Evolutionary conservation across 2,797 vertebrate genomes (phyloP), one percentile per base, ranked within the genome.

Genomic region (Labeo calbasu): DNA sequence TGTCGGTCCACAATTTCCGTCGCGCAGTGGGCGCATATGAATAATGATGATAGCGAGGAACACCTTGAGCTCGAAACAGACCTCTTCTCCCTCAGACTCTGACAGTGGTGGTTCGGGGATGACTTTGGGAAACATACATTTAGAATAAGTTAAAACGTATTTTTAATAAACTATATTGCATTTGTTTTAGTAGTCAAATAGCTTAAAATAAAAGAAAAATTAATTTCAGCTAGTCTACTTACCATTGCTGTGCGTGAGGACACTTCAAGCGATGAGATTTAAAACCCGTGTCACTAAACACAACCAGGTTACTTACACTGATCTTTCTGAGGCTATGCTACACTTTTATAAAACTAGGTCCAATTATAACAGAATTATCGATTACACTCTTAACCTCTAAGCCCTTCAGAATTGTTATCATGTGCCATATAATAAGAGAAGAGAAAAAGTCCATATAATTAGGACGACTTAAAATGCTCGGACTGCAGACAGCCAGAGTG

Each of bases 1-100:
- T 97, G 96, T 89, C 96, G 92, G 89, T 97, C 96, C 87, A 96
- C 88, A 91, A 98, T 97, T 93, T 97, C 96, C 88, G 96, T 94
- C 28, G 96, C 96, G 88, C 97, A 98, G 92, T 95, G 96, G 86
- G 96, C 96, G 89, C 97, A 97, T 90, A 96, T 89, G 91, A 96
- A 97, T 92, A 96, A 96, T 88, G 95, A 94, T 46, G 96, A 96
- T 40, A 92, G 95, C 87, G 61, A 61, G 5, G 66, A 23, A 53
- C 28, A 43, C 25, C 17, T 53, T 8, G 32, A 55, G 4, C 5
- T 32, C 14, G 59, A 13, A 21, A 57, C 40, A 48, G 23, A 13
- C 4, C 11, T 17, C 19, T 21, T n/a, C 14, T 69, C 43, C 61
- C 11, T 75, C 70, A 53, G 7, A 48, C 15, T 55, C 36, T 1